Conservation (phyloP, 2,888 invertebrate species). For the Drosophila borealis region DNA sequence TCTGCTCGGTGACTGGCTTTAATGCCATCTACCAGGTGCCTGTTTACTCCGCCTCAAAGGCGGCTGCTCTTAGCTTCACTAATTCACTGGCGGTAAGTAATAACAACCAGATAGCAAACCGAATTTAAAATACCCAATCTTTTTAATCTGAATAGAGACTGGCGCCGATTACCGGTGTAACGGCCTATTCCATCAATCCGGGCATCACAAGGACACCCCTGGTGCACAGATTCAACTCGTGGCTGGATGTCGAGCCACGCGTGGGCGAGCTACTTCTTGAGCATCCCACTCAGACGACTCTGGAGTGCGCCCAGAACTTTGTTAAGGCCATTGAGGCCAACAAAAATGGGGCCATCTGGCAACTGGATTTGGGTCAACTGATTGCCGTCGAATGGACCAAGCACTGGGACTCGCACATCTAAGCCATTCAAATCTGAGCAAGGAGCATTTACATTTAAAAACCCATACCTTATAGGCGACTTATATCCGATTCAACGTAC, state of each 20-base stretch:
- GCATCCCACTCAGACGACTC: constrained; percentile 60
- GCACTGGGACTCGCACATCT: constrained; percentile 76
- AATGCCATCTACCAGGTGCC: constrained; percentile 74
- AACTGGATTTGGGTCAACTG: constrained; percentile 75
- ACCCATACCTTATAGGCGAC: neutral
- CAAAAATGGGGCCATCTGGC: constrained; percentile 83
- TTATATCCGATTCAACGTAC: neutral
- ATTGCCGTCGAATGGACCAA: constrained; percentile 61
- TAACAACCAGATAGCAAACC: no score
- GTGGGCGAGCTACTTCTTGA: constrained; percentile 49
- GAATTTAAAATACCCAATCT: neutral
- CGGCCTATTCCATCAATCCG: constrained; percentile 69
- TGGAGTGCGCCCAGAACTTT: constrained; percentile 76
- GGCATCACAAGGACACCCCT: constrained; percentile 68
- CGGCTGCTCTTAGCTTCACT: constrained; percentile 84
- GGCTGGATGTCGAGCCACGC: constrained; percentile 67
- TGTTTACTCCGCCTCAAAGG: constrained; percentile 84
- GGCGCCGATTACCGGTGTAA: constrained; percentile 69
- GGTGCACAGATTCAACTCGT: constrained; percentile 67
- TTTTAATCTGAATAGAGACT: constrained; percentile 40
- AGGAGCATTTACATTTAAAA: neutral
- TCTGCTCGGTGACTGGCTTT: constrained; percentile 83
- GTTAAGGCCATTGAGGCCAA: constrained; percentile 78
- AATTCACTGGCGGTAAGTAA: constrained; percentile 81
- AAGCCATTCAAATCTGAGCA: constrained; percentile 15